phyloP scores from a whole-genome alignment of 1,140 invertebrate genomes.

The Cardiocondyla obscurior region DNA sequence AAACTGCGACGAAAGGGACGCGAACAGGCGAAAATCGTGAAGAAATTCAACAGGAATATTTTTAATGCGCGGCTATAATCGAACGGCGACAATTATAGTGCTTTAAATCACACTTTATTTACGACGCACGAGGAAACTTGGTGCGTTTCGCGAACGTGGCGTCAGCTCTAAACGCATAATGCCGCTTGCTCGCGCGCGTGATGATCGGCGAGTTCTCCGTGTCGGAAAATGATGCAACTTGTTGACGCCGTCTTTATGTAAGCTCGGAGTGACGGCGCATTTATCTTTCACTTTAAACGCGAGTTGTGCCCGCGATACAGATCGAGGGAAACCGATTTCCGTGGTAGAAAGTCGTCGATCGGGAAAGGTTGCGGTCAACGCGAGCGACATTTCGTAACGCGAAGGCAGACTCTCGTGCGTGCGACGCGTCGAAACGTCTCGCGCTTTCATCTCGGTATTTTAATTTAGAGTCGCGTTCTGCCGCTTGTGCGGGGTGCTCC shows the following conservation, averaged over 20 bases:
- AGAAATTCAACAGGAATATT: neutral
- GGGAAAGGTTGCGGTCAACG: neutral
- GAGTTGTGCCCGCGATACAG: neutral
- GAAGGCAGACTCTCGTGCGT: neutral
- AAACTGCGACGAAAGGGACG: neutral
- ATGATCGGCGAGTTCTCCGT: constrained; percentile 36
- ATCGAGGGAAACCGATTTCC: neutral
- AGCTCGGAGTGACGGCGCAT: constrained; percentile 47
- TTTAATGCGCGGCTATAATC: neutral
- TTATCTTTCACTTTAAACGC: constrained; percentile 40
- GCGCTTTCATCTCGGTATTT: constrained; percentile 18
- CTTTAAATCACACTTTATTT: neutral
- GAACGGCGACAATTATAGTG: neutral
- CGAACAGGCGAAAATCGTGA: neutral
- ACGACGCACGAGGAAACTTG: neutral
- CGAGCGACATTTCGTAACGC: neutral
- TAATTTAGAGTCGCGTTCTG: neutral
- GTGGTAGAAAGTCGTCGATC: neutral
- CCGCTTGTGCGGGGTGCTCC: no score
- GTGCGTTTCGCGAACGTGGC: neutral
- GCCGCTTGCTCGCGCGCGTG: constrained; percentile 5
- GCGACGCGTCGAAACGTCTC: neutral
- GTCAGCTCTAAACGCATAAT: constrained; percentile 3
- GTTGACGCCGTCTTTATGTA: constrained; percentile 58
- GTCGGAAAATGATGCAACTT: constrained; percentile 59